Evolutionary conservation across 2,888 invertebrate species (phyloP).

Genomic region (Gymnoscelis rufifasciata): DNA sequence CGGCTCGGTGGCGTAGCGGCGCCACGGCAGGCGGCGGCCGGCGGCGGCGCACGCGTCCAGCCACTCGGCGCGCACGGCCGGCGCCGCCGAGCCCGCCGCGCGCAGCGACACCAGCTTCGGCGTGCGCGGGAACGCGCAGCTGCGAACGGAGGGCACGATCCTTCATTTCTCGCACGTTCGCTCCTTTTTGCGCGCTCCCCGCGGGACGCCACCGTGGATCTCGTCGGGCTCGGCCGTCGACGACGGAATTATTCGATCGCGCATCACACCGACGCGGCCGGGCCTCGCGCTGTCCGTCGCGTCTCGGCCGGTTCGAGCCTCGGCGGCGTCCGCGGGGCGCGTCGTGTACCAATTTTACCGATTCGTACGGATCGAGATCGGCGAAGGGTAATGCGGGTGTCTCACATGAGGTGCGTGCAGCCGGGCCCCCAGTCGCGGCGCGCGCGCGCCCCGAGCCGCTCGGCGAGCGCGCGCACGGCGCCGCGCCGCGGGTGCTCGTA

Average conservation of each 20-base stretch:
- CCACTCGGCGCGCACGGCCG: slow-evolving; percentile 87
- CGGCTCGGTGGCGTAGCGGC: slow-evolving; percentile 78
- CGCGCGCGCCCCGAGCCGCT: slow-evolving; percentile 89
- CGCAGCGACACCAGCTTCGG: slow-evolving; percentile 89
- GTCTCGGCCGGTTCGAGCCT: too few relatives aligned
- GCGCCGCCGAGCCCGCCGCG: slow-evolving; percentile 74
- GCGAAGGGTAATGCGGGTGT: too few relatives aligned
- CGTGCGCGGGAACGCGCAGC: slow-evolving; percentile 93
- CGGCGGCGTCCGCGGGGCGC: too few relatives aligned
- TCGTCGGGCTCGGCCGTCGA: background rate
- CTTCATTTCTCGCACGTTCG: too few relatives aligned
- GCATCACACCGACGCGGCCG: too few relatives aligned
- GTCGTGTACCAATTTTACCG: too few relatives aligned
- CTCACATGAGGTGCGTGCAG: slow-evolving; percentile 93
- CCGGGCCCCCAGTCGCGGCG: slow-evolving; percentile 84
- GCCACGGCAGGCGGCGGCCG: slow-evolving; percentile 83
- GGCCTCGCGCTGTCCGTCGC: too few relatives aligned
- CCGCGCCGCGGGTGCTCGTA: slow-evolving; percentile 89
- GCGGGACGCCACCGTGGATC: background rate
- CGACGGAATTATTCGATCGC: too few relatives aligned
- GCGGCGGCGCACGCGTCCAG: slow-evolving; percentile 80
- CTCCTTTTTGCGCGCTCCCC: background rate
- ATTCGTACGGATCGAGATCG: too few relatives aligned
- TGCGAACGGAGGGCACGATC: slow-evolving; percentile 52
- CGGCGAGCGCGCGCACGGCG: slow-evolving; percentile 82